Evolutionary conservation across 2,888 invertebrate species (phyloP), one percentile per base, ranked within the genome.

Genomic region (Drosophila nr. perissopoda): DNA sequence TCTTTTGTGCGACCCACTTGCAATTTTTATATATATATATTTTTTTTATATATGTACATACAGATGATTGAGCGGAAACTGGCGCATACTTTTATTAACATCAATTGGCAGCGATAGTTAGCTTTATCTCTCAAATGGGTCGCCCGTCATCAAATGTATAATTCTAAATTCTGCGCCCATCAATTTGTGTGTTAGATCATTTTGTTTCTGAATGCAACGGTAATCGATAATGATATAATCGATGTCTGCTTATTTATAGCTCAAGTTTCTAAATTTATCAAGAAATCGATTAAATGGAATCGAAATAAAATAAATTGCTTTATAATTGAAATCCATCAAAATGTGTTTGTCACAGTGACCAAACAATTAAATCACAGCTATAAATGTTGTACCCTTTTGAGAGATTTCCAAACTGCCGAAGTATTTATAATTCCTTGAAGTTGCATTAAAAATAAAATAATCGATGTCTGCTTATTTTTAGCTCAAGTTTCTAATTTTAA

Each of bases 51-150:
- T 74, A 21, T 21, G 21, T 74, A 73, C 71, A 69, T 52, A 49
- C 48, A 57, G 73, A 75, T 76, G 73, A 73, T 76, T 71, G 82
- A 63, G 70, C 84, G 87, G 82, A 84, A 84, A 82, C 80, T 73
- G 73, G 69, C 75, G 58, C 70, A 75, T 63, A 83, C 60, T 76
- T 86, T 81, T 81, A 86, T 83, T 86, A 86, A 79, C 82, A 73
- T 79, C 83, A 77, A 86, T 86, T 82, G 79, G 31, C 57, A 59
- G 82, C 76, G 76, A 80, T 82, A 80, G 78, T 67, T 65, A 40
- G 66, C 69, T 68, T 78, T 87, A 87, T 87, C 84, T 29, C 58
- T 73, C 67, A 68, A 87, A 72, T 86, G 77, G 68, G 48, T 56
- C 51, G 64, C 65, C 27, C 45, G 42, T 36, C 42, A 45, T 52